Base-by-base conservation (phyloP, 2,888 invertebrate species). In the Colostygia pectinataria region DNA sequence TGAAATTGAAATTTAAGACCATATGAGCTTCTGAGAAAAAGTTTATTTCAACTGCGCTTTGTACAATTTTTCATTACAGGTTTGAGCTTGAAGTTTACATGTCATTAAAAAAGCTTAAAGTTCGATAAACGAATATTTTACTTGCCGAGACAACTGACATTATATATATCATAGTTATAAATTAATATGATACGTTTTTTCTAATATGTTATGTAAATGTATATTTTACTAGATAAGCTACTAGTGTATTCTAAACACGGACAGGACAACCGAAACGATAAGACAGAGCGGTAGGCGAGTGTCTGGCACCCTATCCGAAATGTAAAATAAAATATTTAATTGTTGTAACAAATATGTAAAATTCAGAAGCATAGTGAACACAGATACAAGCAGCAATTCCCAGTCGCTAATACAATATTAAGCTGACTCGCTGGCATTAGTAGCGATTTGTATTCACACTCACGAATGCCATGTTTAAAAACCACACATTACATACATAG, bases 1-100 rank as follows among this genome's bases (percentile, higher is more conserved):
- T 80, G 71, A 81, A 85, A 86, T 85, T 85, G 83, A 80, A 83
- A 83, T 83, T 78, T 80, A 80, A 84, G 75, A 80, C 79, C 69
- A 69, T 73, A 74, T 69, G 70, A 75, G 74, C 72, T 65, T 62
- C 68, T 55, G 59, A 60, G 55, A 63, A 56, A 61, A 67, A 60
- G 47, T 46, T 39, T 25, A 48, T 50, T 33, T 46, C 25, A 47
- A 29, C 36, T 36, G 28, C 24, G 31, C 31, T 41, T 40, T 34
- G 15, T 32, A 28, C 25, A 50, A 31, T 32, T 38, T 44, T 38
- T 15, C 39, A 25, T 25, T 32, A 20, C 27, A 45, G 20, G 27
- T 24, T 28, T 9, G 9, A 23, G 15, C 27, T 28, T 14, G 9
- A 20, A 27, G 34, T 14, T 33, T 42, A n/a, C n/a, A n/a, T n/a